Base-by-base conservation (phyloP, 1,140 invertebrate genomes). In the Brevipalpus yothersi region DNA sequence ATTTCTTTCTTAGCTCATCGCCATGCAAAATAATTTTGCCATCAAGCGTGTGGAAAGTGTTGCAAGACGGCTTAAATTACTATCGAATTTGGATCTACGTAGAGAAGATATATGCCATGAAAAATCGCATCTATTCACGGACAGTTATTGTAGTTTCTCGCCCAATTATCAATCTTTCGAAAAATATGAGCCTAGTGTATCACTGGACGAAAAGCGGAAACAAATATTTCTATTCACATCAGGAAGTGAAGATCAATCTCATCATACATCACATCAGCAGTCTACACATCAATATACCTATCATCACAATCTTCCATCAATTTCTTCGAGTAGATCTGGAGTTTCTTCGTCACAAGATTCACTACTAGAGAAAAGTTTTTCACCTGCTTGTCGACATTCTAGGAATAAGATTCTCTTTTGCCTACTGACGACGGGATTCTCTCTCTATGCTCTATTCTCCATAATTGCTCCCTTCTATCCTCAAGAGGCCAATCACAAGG, bases 401-500 rank as follows among this genome's bases (percentile, higher is more conserved):
- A n/a, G 49, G 10, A 51, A 51, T 17, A 51, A 51, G 9, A 51
- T 51, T 17, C n/a, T 51, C 2, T 19, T 51, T 8, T 51, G 49
- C 8, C n/a, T 51, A 51, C n/a, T 51, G n/a, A 51, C 49, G 7
- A 51, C 49, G 10, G 49, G 49, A n/a, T 51, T 51, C n/a, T 51
- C 49, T n/a, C n/a, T 51, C 9, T 51, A 51, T 51, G n/a, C 49
- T 19, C n/a, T 51, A 13, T 51, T 51, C 49, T 51, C 49, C n/a
- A 51, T 51, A n/a, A 51, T 51, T 19, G 49, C 49, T 51, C 49
- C 49, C 12, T 51, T 51, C 21, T 51, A 51, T 17, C 49, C 49
- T n/a, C 49, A 51, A 51, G 49, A 51, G 21, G 49, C 49, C 21
- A 19, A 19, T 19, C 49, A 51, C n/a, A 82, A 81, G 69, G 80